These are phyloP conservation scores for Nemopilema nomurai DNA, from an alignment of 30 jellyfish, hydroid and myxozoan genomes.

Conservation along the genomic window DNA sequence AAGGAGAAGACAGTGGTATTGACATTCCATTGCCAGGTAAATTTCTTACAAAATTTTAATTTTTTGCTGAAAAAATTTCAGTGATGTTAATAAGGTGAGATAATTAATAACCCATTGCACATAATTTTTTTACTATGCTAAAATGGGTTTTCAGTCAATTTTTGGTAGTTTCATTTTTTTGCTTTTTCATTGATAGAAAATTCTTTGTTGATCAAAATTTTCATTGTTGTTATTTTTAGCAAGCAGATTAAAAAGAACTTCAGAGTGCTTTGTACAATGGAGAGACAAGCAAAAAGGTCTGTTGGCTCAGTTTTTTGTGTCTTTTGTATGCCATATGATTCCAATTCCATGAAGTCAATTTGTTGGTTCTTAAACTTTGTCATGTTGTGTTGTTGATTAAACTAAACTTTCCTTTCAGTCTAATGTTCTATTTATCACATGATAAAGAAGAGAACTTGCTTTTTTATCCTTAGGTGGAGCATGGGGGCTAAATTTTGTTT, in stretches of 20 bases:
- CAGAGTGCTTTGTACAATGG: conserved; percentile 98
- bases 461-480: conserved; percentile 83
- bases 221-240: conserved; percentile 45
- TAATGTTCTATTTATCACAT: background rate
- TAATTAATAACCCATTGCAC: too few relatives aligned
- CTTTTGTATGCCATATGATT: too few relatives aligned
- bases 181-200: too few relatives aligned
- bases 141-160: too few relatives aligned
- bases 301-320: too few relatives aligned
- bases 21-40: conserved; percentile 87
- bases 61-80: background rate
- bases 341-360: too few relatives aligned
- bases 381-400: too few relatives aligned
- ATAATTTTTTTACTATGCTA: too few relatives aligned
- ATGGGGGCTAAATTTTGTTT: conserved; percentile 95
- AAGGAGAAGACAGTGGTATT: conserved; percentile 69
- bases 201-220: too few relatives aligned
- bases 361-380: too few relatives aligned
- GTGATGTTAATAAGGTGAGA: background rate
- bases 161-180: too few relatives aligned
- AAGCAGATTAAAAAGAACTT: conserved; percentile 78
- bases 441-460: background rate
- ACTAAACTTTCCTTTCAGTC: too few relatives aligned
- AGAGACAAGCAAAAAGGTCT: conserved; percentile 84
- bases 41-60: background rate